These are phyloP conservation scores for Daubentonia madagascariensis DNA, from an alignment of 2,113 vertebrate species.

Conservation along the genomic window DNA sequence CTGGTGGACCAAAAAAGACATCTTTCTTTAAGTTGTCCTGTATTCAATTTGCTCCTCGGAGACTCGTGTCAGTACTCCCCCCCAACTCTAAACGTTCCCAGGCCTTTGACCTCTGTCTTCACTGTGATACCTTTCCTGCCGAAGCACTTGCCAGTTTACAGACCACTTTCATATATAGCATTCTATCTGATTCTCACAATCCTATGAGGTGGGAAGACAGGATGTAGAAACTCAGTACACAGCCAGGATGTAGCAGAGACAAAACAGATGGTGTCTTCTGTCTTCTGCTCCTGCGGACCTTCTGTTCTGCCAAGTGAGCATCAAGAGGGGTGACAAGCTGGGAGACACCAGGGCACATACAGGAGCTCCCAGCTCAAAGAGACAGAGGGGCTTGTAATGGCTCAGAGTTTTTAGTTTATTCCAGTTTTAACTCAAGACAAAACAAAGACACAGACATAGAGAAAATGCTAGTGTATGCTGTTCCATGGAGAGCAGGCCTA, in stretches of 20 bases:
- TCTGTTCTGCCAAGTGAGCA: background rate
- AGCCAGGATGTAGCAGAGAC: background rate
- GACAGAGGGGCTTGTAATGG: background rate
- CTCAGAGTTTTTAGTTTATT: background rate
- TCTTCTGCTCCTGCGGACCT: background rate
- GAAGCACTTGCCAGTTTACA: background rate
- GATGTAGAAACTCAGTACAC: background rate
- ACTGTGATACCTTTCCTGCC: background rate
- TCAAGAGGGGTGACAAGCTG: background rate
- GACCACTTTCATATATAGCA: background rate
- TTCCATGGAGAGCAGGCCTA: no score
- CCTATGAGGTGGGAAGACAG: background rate
- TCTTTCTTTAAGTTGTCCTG: background rate
- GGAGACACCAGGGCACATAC: background rate
- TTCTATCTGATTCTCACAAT: background rate
- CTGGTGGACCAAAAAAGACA: background rate
- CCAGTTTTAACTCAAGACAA: background rate
- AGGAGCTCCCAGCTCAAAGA: background rate
- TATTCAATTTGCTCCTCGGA: background rate
- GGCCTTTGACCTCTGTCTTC: background rate
- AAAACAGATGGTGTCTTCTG: background rate
- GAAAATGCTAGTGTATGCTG: background rate
- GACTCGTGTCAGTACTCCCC: background rate
- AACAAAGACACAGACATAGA: background rate
- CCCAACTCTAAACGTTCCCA: background rate